Conservation (phyloP, 1,140 invertebrate genomes). For the Pseudomyrmex pallidus region DNA sequence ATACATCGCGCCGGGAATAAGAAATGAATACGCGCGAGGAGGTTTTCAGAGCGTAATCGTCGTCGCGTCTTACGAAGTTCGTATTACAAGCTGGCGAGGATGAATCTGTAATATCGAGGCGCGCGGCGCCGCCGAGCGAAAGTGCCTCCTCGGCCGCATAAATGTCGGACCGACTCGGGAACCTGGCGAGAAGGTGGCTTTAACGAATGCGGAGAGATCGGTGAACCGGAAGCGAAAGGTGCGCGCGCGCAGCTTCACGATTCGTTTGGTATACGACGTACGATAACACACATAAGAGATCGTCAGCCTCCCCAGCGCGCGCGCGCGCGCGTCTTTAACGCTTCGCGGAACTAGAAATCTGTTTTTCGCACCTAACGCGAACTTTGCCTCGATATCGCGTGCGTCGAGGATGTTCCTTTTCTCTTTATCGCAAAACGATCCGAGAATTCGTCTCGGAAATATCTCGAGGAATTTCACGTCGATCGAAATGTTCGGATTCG, state of each 20-base stretch:
- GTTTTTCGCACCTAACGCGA: slow-evolving; percentile 36
- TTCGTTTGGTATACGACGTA: slow-evolving; percentile 66
- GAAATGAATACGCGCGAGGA: neutral
- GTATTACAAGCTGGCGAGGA: slow-evolving; percentile 34
- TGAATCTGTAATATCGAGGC: slow-evolving; percentile 45
- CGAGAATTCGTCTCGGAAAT: neutral
- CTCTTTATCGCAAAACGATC: neutral
- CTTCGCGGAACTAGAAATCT: slow-evolving; percentile 64
- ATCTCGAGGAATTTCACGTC: too few species aligned
- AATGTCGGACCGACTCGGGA: slow-evolving; percentile 62
- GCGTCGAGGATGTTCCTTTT: slow-evolving; percentile 7
- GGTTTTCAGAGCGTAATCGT: slow-evolving; percentile 46
- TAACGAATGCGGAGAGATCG: slow-evolving; percentile 75
- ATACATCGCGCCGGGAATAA: neutral
- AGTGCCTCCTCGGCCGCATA: slow-evolving; percentile 67
- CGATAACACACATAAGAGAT: slow-evolving; percentile 61
- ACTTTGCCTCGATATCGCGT: slow-evolving; percentile 23
- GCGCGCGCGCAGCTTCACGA: slow-evolving; percentile 69
- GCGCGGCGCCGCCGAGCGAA: slow-evolving; percentile 61
- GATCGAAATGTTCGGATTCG: too few species aligned
- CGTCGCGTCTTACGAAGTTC: slow-evolving; percentile 14
- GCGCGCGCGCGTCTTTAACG: slow-evolving; percentile 62
- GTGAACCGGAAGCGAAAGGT: slow-evolving; percentile 74
- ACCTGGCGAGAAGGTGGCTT: slow-evolving; percentile 51
- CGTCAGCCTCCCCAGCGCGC: slow-evolving; percentile 38